These are phyloP conservation scores for Cettia cetti DNA, from an alignment of 2,113 vertebrate genomes.

Conservation along the genomic window DNA sequence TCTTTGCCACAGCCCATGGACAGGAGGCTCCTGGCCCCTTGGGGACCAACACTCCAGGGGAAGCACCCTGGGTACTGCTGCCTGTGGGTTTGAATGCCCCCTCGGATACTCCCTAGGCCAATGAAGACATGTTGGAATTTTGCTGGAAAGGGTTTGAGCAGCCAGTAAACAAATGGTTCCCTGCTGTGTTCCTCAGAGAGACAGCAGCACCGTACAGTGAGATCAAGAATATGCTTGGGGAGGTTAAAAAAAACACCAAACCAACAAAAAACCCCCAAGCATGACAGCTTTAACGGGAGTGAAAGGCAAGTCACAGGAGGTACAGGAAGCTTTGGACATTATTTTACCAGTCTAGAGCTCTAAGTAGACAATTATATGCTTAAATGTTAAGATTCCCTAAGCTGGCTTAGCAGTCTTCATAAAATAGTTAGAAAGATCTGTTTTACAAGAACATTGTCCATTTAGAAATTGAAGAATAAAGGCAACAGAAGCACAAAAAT, in stretches of 20 bases:
- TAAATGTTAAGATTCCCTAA: constrained; percentile 1
- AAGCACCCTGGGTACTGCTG: fast-evolving
- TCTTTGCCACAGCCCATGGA: fast-evolving
- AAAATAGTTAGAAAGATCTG: not conserved
- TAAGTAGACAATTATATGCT: not conserved
- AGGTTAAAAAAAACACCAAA: not conserved
- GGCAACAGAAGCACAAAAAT: constrained; percentile 1
- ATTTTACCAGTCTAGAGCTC: not conserved
- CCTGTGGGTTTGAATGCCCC: fast-evolving
- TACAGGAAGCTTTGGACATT: not conserved
- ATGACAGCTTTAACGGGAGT: not conserved
- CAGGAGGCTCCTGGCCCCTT: fast-evolving
- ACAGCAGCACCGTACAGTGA: not conserved
- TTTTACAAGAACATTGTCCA: not conserved
- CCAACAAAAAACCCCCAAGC: not conserved
- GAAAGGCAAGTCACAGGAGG: not conserved
- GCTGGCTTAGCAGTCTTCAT: not conserved
- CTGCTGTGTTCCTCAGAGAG: not conserved
- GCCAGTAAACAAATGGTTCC: not conserved
- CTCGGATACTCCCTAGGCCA: fast-evolving
- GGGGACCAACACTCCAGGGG: fast-evolving
- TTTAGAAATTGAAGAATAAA: constrained; percentile 16
- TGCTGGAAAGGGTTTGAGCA: not conserved
- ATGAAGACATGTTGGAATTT: not conserved
- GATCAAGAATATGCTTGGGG: not conserved